Evolutionary conservation across 2,888 invertebrate species (phyloP), one percentile per base, ranked within the genome.

Genomic region (Callyntrura sp.): DNA sequence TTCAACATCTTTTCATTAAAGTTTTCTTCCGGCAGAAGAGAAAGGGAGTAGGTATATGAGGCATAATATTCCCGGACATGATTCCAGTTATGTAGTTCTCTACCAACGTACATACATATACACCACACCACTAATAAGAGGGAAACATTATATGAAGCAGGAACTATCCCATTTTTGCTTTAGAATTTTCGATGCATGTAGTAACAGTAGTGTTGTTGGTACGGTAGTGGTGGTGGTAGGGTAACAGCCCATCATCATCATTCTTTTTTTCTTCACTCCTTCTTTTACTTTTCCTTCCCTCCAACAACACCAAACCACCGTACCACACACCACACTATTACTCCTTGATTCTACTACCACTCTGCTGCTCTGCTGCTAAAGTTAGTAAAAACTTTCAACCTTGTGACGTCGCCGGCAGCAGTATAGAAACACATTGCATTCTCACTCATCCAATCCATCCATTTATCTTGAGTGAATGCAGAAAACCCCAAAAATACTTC

Each of bases 1-100:
- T 91, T 92, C 92, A 93, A 91, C 92, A 92, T 93, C 93, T 92
- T 93, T 93, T 93, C 93, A 93, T 93, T 93, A 92, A 93, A 92
- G 73, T 92, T 92, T 90, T 91, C 92, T 92, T 93, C 92, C 90
- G 90, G 91, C 91, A 82, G 62, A 65, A 28, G 25, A 68, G 68
- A 20, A 9, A 51, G 17, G 23, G 48, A 43, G 14, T 83, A 68
- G 17, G 55, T 60, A 57, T 57, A 55, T 20, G 25, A 57, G 51
- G 28, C 1, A 43, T 81, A 82, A 45, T 70, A 57, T 79, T 57
- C 55, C 57, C 55, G 57, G 35, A 79, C 57, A 28, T 17, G 43
- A 45, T 62, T 60, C 45, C 8, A 6, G 35, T 25, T 20, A 8
- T 79, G 35, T 60, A 17, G 35, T 57, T 82, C n/a, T 23, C 20